Evolutionary conservation across 2,797 vertebrate species (phyloP), one percentile per base, ranked within the genome.

Genomic region (Alcedo atthis): DNA sequence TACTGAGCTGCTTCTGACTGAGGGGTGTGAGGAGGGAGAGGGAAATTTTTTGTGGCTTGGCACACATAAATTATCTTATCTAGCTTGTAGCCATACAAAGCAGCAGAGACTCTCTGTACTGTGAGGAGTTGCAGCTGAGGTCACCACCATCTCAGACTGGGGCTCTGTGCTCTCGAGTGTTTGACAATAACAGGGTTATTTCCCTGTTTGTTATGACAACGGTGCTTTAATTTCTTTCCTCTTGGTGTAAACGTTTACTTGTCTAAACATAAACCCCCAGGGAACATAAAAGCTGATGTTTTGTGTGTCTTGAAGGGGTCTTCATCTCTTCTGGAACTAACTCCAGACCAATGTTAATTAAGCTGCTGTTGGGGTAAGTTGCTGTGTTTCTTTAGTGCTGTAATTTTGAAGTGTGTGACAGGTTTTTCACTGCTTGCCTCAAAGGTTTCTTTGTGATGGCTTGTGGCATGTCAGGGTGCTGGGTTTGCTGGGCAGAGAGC

Each of bases 81-180:
- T 8, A 15, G 19, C 4, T 62, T 70, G 46, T 66, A 43, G 54
- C 26, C 18, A 0, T 0, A 5, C 6, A 24, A n/a, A 58, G 5
- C 37, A 1, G 4, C 2, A 26, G 48, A 9, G 59, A 22, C 8
- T 57, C 20, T 8, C n/a, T 3, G 0, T 4, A 0, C 18, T 0
- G 0, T 2, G n/a, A 19, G 66, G 35, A 20, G 22, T 5, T 40
- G 22, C 57, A 45, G 0, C 28, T 6, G 5, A 2, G 66, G 15
- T 43, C 40, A 12, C 24, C 26, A 3, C 18, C 15, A 6, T 0
- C 63, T 12, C 42, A 3, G 46, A 12, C 49, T 21, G 8, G 30
- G 53, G 35, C 71, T 4, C 14, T 1, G 0, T 0, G 8, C 25
- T 30, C 33, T 43, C 43, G 35, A 40, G 5, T 1, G 42, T 51